phyloP scores from a whole-genome alignment of 2,797 vertebrate genomes.

The Aulostomus chinensis region DNA sequence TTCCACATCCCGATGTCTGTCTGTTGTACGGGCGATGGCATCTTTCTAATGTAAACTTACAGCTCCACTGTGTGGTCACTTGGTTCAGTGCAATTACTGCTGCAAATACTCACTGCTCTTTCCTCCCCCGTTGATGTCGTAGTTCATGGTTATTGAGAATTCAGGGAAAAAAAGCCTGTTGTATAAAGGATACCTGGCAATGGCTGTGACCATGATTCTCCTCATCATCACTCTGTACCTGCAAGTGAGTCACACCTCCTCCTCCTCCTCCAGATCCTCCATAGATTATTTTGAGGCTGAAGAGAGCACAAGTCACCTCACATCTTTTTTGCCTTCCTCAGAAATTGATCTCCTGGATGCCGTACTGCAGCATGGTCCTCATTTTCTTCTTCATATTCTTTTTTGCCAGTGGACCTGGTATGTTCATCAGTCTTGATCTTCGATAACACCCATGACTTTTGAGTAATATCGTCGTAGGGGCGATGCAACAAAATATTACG shows the following conservation, averaged over 20 bases:
- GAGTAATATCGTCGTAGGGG: too few species aligned
- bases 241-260: constrained; percentile 52
- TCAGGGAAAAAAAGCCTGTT: constrained; percentile 66
- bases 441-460: too few species aligned
- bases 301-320: neutral
- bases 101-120: too few species aligned
- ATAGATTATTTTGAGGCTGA: neutral
- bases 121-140: too few species aligned
- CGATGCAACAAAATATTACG: too few species aligned
- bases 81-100: too few species aligned
- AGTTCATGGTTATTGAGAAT: constrained; percentile 49
- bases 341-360: constrained; percentile 69
- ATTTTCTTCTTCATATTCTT: constrained; percentile 70
- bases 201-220: constrained; percentile 56
- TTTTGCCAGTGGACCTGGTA: constrained; percentile 73
- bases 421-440: neutral
- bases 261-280: too few species aligned
- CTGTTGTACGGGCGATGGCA: too few species aligned
- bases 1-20: neutral
- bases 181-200: constrained; percentile 57
- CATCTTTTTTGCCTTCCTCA: constrained; percentile 19
- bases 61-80: neutral
- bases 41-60: too few species aligned
- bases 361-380: constrained; percentile 76
- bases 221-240: constrained; percentile 67